Base-by-base conservation (phyloP, 2,888 invertebrate genomes). In the Amblyjoppa proteus region DNA sequence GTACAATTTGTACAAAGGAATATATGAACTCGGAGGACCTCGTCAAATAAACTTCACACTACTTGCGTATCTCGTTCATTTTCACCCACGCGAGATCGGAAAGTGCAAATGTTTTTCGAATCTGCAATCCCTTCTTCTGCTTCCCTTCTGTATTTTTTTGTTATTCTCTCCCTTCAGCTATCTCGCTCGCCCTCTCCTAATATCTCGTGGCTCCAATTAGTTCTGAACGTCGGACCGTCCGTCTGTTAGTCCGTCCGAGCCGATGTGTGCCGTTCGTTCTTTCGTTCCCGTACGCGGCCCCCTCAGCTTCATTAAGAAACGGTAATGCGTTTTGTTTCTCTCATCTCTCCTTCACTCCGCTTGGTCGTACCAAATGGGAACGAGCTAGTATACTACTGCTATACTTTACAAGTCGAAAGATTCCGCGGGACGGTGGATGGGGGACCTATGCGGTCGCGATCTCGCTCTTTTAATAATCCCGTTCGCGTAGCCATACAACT, bases 301-400 rank as follows among this genome's bases (percentile, higher is more conserved):
- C 92, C 92, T 92, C 92, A 92, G 93, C 93, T 94, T 94, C 94
- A 94, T 94, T 94, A 94, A 94, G 93, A 93, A 94, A 93, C 93
- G 92, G 92, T 93, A 93, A 93, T 92, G 93, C 92, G 92, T 94
- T 93, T 94, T 93, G 93, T 93, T 94, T 94, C 91, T 92, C 89
- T 91, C 90, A 89, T 83, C 84, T 86, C 88, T 84, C 66, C 74
- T 83, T 73, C 81, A 84, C 84, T 84, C 81, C 25, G 66, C 66
- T 83, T 88, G 88, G 56, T 79, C 78, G 61, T 77, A 71, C 77
- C 68, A 90, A 90, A 89, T 89, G 88, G 85, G 91, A 92, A 90
- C 90, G 91, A 91, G 90, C 89, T 86, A 69, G 68, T 77, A 77
- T 77, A 77, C 77, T 41, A 56, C 74, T 70, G 81, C 78, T 79